Evolutionary conservation across 2,113 vertebrate species (phyloP), one percentile per base, ranked within the genome.

Genomic region (Bostrychus sinensis): DNA sequence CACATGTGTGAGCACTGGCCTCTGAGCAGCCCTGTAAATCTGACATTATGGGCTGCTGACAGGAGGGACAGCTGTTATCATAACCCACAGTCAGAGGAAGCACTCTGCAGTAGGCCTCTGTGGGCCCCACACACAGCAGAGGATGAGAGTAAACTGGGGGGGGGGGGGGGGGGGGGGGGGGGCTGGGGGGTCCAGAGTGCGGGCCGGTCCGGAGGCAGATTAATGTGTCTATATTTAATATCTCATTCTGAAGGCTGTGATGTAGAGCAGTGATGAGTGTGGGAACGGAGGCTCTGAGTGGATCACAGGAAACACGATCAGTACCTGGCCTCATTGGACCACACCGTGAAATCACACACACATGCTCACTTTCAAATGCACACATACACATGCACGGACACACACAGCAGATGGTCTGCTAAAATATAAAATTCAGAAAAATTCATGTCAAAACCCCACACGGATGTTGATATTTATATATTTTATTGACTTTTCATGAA

Each of bases 11-110:
- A 46, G 66, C 73, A 56, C 81, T 65, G 70, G 77, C 65, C 72
- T 74, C 92, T 91, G 93, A 86, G 91, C 91, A 92, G 91, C 92
- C 93, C 92, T 92, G 94, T 98, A 97, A 97, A 98, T 97, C 95
- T 96, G 94, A 92, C 93, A 92, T 94, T 95, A 92, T 92, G 89
- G 93, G 93, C 95, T 96, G 96, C 92, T 96, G 96, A 98, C 95
- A 97, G 95, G 92, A 94, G 94, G 93, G 93, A 94, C 93, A 93
- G 94, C 93, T 97, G 96, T 98, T 98, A 96, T 95, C 93, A 93
- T 97, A 97, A 96, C 96, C 95, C 90, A 91, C 86, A 93, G 94
- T 94, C 92, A 93, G 94, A 93, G 95, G 95, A 85, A 81, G 77
- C 78, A 66, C 80, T 70, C 78, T 72, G 76, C 77, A 68, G 75